phyloP scores from a whole-genome alignment of 2,888 invertebrate genomes.

The Drosophila antonietae region DNA sequence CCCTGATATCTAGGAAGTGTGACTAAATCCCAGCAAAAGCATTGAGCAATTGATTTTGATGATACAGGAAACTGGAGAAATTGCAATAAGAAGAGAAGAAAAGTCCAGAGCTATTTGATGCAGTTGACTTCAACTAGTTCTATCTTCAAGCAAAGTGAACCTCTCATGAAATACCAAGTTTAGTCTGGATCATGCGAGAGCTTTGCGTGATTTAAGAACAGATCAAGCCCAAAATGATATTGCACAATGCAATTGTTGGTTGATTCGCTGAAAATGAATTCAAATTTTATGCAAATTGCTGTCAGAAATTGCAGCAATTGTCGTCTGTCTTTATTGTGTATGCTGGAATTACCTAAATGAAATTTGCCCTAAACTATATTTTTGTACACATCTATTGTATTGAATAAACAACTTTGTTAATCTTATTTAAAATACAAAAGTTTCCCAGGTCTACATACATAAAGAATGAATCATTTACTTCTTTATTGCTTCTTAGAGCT shows the following conservation, averaged over 20 bases:
- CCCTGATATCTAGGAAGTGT: conserved; percentile 26
- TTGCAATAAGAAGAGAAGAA: neutral
- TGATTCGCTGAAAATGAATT: conserved; percentile 24
- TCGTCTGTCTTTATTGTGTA: conserved; percentile 1
- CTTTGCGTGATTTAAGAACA: neutral
- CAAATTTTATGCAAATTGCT: conserved; percentile 50
- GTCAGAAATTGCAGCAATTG: conserved; percentile 37
- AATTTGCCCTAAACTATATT: neutral
- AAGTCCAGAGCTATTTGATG: neutral
- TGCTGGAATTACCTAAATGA: conserved; percentile 6
- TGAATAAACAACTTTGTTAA: no score
- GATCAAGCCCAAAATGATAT: conserved; percentile 12
- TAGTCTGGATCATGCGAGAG: no score
- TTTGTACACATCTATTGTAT: neutral
- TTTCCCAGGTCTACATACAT: neutral
- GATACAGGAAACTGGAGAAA: conserved; percentile 19
- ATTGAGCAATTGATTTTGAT: conserved; percentile 24
- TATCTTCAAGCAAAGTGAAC: neutral
- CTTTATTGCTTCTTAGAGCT: neutral
- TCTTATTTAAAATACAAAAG: neutral
- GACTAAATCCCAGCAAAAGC: conserved; percentile 22
- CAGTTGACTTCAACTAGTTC: conserved; percentile 5
- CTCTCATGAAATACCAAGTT: no score
- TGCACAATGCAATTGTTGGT: conserved; percentile 19
- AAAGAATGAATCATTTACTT: neutral